phyloP scores from a whole-genome alignment of 2,113 vertebrate genomes.

The Naja naja region DNA sequence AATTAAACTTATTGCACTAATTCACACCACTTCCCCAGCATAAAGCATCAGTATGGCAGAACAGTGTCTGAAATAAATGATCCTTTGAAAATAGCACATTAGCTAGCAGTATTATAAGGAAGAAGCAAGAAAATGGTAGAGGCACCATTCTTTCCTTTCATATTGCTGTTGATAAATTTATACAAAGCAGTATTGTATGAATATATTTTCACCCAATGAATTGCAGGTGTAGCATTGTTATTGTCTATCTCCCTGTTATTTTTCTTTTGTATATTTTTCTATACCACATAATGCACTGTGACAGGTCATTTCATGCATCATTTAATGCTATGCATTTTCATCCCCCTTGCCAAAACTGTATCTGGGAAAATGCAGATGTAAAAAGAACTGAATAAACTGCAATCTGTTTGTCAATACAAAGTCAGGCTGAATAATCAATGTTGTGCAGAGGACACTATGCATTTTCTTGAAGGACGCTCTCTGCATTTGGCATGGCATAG shows the following conservation, averaged over 20 bases:
- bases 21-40: background rate
- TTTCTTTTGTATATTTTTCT: conserved; percentile 29
- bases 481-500: background rate
- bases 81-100: background rate
- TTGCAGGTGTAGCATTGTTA: conserved; percentile 5
- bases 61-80: background rate
- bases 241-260: conserved; percentile 31
- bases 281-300: conserved; percentile 47
- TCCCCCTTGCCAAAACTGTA: conserved; percentile 44
- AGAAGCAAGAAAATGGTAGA: background rate
- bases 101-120: background rate
- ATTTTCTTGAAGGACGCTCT: background rate
- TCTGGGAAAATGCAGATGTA: background rate
- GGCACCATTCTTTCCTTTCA: background rate
- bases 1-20: conserved; percentile 9
- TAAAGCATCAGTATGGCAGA: background rate
- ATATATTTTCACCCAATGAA: conserved; percentile 9
- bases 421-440: background rate
- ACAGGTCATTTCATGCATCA: conserved; percentile 70
- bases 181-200: conserved; percentile 26
- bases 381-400: background rate
- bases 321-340: conserved; percentile 64
- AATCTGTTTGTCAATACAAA: background rate
- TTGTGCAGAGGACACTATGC: background rate
- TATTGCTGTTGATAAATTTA: background rate